phyloP scores from a whole-genome alignment of 1,140 invertebrate genomes.

The Anthonomus grandis region DNA sequence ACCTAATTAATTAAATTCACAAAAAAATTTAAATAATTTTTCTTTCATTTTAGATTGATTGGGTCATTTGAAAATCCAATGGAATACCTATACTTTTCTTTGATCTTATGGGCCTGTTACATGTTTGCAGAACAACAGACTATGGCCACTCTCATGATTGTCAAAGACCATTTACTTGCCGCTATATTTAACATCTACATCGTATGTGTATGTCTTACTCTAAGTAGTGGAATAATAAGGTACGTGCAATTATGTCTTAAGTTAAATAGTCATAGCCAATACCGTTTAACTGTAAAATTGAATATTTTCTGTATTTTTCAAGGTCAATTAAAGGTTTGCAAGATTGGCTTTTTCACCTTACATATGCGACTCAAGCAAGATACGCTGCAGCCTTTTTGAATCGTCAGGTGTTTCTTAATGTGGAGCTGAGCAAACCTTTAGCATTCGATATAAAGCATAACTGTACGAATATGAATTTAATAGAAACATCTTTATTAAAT shows the following conservation, averaged over 20 bases:
- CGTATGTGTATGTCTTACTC: slow-evolving; percentile 66
- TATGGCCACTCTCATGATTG: slow-evolving; percentile 74
- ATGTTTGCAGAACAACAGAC: slow-evolving; percentile 81
- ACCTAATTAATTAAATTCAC: no score
- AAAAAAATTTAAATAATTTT: no score
- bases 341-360: slow-evolving; percentile 77
- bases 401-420: slow-evolving; percentile 62
- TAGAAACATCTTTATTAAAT: slow-evolving; percentile 51
- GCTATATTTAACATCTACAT: slow-evolving; percentile 74
- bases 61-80: slow-evolving; percentile 51
- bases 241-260: slow-evolving; percentile 32
- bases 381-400: slow-evolving; percentile 73
- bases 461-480: slow-evolving; percentile 53
- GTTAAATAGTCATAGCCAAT: background rate
- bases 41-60: slow-evolving; percentile 47
- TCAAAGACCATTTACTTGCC: slow-evolving; percentile 73
- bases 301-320: background rate
- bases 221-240: slow-evolving; percentile 79
- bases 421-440: slow-evolving; percentile 52
- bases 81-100: slow-evolving; percentile 59
- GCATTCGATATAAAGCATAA: slow-evolving; percentile 53
- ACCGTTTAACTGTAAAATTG: no score
- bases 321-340: slow-evolving; percentile 68
- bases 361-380: slow-evolving; percentile 70
- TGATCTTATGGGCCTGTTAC: slow-evolving; percentile 76